Evolutionary conservation across 2,888 invertebrate species (phyloP).

Genomic region (Coelopa pilipes): DNA sequence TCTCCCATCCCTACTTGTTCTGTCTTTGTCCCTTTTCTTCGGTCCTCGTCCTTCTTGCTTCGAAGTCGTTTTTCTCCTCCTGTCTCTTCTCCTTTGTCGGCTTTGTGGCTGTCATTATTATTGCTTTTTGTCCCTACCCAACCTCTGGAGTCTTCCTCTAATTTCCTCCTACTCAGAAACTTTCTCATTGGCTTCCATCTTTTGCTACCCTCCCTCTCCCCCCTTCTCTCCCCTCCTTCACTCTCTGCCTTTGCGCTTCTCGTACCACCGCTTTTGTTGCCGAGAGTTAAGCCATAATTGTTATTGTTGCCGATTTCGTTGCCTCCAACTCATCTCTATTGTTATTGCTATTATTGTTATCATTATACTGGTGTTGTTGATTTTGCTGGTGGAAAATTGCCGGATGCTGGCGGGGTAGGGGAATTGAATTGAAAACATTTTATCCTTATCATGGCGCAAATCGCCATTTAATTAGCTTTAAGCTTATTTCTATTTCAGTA

Average conservation of each 20-base stretch:
- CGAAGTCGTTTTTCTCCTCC: too few relatives aligned
- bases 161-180: too few relatives aligned
- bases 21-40: too few relatives aligned
- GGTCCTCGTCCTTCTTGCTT: too few relatives aligned
- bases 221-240: too few relatives aligned
- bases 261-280: conserved; percentile 8
- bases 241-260: background rate
- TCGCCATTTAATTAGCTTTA: conserved; percentile 59
- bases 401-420: background rate
- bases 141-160: too few relatives aligned
- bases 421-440: conserved; percentile 53
- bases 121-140: too few relatives aligned
- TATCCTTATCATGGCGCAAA: conserved; percentile 61
- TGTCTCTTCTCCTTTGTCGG: too few relatives aligned
- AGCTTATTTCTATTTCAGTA: conserved; percentile 51
- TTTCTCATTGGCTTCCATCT: too few relatives aligned
- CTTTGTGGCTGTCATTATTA: too few relatives aligned
- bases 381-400: background rate
- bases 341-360: conserved; percentile 23
- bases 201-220: too few relatives aligned
- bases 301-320: conserved; percentile 34
- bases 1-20: too few relatives aligned
- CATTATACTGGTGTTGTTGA: background rate
- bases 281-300: conserved; percentile 39
- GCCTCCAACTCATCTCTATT: conserved; percentile 10